Evolutionary conservation across 2,797 vertebrate species (phyloP).

Genomic region (Oryzias sinensis): DNA sequence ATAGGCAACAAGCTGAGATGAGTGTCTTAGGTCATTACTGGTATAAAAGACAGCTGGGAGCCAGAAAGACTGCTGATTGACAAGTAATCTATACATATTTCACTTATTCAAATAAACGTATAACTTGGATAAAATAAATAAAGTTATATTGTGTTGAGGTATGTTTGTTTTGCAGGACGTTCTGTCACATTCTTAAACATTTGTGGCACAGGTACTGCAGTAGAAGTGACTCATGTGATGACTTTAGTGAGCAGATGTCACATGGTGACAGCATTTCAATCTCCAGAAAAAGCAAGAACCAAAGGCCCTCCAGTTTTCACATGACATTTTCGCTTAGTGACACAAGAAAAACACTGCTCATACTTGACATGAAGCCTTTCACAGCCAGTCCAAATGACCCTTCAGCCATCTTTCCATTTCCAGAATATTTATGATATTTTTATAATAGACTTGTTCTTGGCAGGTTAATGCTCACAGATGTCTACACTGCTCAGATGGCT

Average conservation of each 20-base stretch:
- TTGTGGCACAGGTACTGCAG: slow-evolving; percentile 17
- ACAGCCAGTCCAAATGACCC: slow-evolving; percentile 58
- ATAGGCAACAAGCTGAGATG: too few species aligned
- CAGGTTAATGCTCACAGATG: slow-evolving; percentile 77
- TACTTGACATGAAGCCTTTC: slow-evolving; percentile 54
- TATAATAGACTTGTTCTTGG: slow-evolving; percentile 74
- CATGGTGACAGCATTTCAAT: slow-evolving; percentile 36
- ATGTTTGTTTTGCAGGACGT: slow-evolving; percentile 25
- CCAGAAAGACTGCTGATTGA: too few species aligned
- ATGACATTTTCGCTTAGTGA: slow-evolving; percentile 46
- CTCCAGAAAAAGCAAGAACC: slow-evolving; percentile 43
- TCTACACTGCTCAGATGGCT: slow-evolving; percentile 80
- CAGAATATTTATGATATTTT: slow-evolving; percentile 69
- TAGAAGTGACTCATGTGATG: slow-evolving; percentile 18
- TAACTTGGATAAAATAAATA: too few species aligned
- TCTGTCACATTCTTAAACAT: slow-evolving; percentile 24
- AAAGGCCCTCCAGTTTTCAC: slow-evolving; percentile 35
- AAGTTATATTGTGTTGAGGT: too few species aligned
- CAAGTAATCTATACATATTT: too few species aligned
- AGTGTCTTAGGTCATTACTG: too few species aligned
- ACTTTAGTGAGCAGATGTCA: slow-evolving; percentile 43
- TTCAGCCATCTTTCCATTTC: slow-evolving; percentile 58
- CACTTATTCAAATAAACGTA: too few species aligned
- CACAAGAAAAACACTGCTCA: slow-evolving; percentile 55
- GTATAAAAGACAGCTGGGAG: too few species aligned